These are phyloP conservation scores for Zoanthus sansibaricus DNA, from an alignment of 92 coral and sea anemone genomes.

Conservation along the genomic window DNA sequence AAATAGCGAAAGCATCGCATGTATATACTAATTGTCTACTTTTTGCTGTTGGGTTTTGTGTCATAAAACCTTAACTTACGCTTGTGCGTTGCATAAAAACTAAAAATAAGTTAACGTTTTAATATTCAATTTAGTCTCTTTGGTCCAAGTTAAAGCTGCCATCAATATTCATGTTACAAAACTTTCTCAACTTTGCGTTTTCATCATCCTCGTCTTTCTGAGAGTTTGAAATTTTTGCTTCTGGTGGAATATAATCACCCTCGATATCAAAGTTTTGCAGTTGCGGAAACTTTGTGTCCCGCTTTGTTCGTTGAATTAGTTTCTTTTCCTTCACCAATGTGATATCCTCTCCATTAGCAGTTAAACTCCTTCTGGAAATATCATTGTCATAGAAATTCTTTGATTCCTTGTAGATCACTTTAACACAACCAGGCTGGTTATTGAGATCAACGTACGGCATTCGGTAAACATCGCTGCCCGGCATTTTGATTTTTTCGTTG, in stretches of 20 bases:
- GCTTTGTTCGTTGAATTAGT: neutral
- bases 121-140: neutral
- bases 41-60: too few relatives aligned
- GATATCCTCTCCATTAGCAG: neutral
- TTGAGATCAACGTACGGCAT: slow-evolving; percentile 57
- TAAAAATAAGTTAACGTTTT: neutral
- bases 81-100: neutral
- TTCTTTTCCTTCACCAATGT: neutral
- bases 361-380: neutral
- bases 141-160: neutral
- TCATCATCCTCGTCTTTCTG: neutral
- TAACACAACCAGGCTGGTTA: slow-evolving; percentile 71
- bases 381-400: slow-evolving; percentile 10
- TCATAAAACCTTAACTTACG: too few relatives aligned
- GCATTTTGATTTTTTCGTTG: slow-evolving; percentile 49
- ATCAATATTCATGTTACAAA: slow-evolving; percentile 22
- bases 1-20: too few relatives aligned
- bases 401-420: slow-evolving; percentile 57
- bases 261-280: neutral
- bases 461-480: slow-evolving; percentile 64
- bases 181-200: slow-evolving; percentile 12
- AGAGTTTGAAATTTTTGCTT: neutral
- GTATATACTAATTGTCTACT: too few relatives aligned
- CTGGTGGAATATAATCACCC: neutral
- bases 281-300: neutral